phyloP scores from a whole-genome alignment of 2,888 invertebrate genomes.

The Perithous albicinctus region DNA sequence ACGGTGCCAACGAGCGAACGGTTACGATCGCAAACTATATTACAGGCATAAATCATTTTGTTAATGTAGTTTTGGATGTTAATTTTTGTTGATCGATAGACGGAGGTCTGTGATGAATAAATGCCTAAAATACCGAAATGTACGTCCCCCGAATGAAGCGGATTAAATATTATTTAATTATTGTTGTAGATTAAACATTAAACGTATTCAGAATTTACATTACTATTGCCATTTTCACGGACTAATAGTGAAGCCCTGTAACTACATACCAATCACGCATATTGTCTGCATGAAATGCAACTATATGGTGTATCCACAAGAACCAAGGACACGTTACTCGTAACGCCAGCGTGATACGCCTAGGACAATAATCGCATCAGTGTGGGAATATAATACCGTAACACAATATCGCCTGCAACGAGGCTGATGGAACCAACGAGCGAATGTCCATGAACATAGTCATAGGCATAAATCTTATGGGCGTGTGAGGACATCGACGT shows the following conservation, averaged over 20 bases:
- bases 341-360: too few relatives aligned
- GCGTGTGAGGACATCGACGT: conserved; percentile 18
- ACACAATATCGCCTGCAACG: not conserved
- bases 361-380: not conserved
- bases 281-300: not conserved
- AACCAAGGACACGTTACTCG: too few relatives aligned
- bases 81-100: too few relatives aligned
- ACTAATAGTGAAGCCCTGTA: not conserved
- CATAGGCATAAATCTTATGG: conserved; percentile 24
- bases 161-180: too few relatives aligned
- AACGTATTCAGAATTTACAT: too few relatives aligned
- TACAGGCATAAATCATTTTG: conserved; percentile 36
- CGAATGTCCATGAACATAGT: conserved; percentile 13
- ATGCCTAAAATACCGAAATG: too few relatives aligned
- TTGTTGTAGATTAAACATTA: too few relatives aligned
- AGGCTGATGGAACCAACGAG: conserved; percentile 7
- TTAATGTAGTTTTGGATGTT: too few relatives aligned
- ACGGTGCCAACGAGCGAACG: conserved; percentile 12
- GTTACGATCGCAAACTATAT: conserved; percentile 10
- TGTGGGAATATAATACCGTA: conserved; percentile 4
- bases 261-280: not conserved
- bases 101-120: too few relatives aligned
- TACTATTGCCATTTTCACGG: too few relatives aligned
- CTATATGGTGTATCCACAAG: not conserved
- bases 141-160: too few relatives aligned